Evolutionary conservation across 1,140 invertebrate species (phyloP).

Genomic region (Rhynchophorus ferrugineus): DNA sequence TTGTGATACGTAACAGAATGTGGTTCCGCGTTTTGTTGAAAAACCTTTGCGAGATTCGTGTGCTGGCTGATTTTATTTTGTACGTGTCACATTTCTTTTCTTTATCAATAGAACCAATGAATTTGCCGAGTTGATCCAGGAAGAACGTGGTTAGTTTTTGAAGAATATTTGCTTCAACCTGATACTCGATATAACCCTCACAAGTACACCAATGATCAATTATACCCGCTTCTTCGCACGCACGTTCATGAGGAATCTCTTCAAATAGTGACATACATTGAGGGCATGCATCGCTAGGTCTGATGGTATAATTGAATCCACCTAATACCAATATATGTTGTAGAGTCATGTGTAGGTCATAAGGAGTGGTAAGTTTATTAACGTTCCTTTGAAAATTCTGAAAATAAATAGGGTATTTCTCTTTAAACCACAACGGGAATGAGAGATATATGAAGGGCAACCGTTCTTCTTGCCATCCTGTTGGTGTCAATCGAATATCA

Average conservation of each 20-base stretch:
- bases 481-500: conserved; percentile 56
- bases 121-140: conserved; percentile 36
- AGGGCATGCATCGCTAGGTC: conserved; percentile 48
- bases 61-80: conserved; percentile 13
- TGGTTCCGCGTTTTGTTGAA: conserved; percentile 25
- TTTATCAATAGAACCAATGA: conserved; percentile 36
- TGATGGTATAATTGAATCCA: conserved; percentile 39
- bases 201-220: conserved; percentile 74
- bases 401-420: conserved; percentile 49
- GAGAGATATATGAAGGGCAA: conserved; percentile 70
- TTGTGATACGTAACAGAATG: conserved; percentile 27
- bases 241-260: conserved; percentile 54
- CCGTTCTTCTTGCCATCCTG: conserved; percentile 76
- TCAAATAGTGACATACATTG: conserved; percentile 61
- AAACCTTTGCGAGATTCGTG: conserved; percentile 21
- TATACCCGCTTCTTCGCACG: conserved; percentile 66
- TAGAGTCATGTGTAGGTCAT: conserved; percentile 62
- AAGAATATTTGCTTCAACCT: conserved; percentile 39
- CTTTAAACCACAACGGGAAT: conserved; percentile 59
- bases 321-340: conserved; percentile 41
- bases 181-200: conserved; percentile 42
- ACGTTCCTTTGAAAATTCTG: conserved; percentile 57
- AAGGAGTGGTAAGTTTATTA: conserved; percentile 60
- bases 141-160: conserved; percentile 43
- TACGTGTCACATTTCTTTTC: conserved; percentile 42